Evolutionary conservation across 2,113 vertebrate genomes (phyloP), one percentile per base, ranked within the genome.

Genomic region (Phainopepla nitens): DNA sequence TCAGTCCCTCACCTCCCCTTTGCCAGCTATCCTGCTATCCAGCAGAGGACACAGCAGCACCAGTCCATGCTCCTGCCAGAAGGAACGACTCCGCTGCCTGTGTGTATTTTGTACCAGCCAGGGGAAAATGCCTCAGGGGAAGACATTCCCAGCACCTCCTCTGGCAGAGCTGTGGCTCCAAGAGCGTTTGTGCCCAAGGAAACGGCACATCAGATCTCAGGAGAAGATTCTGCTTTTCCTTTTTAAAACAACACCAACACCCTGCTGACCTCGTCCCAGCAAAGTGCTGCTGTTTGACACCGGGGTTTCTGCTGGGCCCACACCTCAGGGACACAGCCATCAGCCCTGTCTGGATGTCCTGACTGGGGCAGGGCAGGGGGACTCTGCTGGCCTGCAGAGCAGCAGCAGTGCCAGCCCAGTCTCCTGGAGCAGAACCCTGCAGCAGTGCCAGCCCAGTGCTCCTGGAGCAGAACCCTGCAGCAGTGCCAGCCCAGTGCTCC

Each of bases 251-350:
- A 3, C 1, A 2, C 25, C 69, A 84, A 4, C 5, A 3, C 6
- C 50, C 36, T 14, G 13, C 50, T 57, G 10, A 33, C 29, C 1
- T 17, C 2, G 0, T 24, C 15, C n/a, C 51, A 56, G 16, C 19
- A 27, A 33, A 79, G 24, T 0, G 4, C 58, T 42, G 31, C 29
- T n/a, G 10, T 15, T 20, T 18, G 70, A 22, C 8, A 20, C 4
- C 4, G 0, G 16, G 35, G 10, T 73, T 87, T 31, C 20, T 68
- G 29, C 6, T 24, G 73, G 39, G 33, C 15, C 56, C 31, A n/a
- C 35, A 14, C 9, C 65, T 39, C 15, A 0, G 0, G 4, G 42
- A 8, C 12, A 36, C 31, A 35, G 0, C 22, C 1, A 0, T 2
- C 27, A 27, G 6, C 75, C 45, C 47, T 44, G 53, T 35, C 36